Evolutionary conservation across 2,113 vertebrate species (phyloP).

Genomic region (Coturnix japonica): DNA sequence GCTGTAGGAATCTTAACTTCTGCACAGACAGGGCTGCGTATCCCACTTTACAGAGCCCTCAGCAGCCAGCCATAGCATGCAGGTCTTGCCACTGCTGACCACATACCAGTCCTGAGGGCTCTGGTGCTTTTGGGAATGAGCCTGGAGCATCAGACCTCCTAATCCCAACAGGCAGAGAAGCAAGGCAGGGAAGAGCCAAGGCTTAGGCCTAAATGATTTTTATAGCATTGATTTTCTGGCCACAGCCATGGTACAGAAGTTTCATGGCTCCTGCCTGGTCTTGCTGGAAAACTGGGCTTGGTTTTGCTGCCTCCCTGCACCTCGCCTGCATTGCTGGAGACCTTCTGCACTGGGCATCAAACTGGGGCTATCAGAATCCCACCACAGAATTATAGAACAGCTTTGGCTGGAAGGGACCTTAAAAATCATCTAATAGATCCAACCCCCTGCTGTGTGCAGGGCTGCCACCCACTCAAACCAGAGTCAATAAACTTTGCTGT

Average conservation of each 20-base stretch:
- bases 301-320: neutral
- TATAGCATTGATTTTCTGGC: neutral
- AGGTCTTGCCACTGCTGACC: neutral
- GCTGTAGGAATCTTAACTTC: neutral
- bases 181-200: neutral
- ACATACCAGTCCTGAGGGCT: neutral
- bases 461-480: neutral
- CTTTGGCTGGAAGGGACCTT: neutral
- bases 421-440: neutral
- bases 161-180: neutral
- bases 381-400: neutral
- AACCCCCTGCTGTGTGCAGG: neutral
- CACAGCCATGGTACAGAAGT: neutral
- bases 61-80: neutral
- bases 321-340: neutral
- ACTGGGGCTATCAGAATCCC: neutral
- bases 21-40: neutral
- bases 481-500: neutral
- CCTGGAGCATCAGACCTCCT: neutral
- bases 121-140: accelerated
- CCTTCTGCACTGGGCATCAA: neutral
- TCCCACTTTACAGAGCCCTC: neutral
- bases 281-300: conserved; percentile 22
- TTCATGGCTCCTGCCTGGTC: conserved; percentile 17
- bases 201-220: neutral